A percentile compares a stretch with the other conserved stretches of the same genome.
Evolutionary conservation across 2,113 vertebrate species (phyloP).

Genomic region (Callochromis pleurospilus): DNA sequence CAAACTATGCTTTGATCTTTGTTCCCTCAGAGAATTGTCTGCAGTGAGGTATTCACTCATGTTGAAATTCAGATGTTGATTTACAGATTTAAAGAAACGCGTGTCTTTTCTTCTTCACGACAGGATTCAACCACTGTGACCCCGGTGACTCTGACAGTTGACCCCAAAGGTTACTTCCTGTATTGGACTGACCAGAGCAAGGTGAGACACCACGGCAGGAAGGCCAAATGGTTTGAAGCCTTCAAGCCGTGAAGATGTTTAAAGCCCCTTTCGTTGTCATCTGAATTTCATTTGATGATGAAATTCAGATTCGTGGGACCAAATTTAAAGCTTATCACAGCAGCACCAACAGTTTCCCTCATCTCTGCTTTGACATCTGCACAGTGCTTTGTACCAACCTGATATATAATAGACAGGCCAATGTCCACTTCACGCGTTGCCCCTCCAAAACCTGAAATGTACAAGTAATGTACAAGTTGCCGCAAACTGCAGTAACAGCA

Average conservation of each 20-base stretch:
- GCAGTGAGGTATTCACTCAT: background rate
- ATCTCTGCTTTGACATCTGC: background rate
- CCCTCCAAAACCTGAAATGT: background rate
- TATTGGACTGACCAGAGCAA: constrained; percentile 98
- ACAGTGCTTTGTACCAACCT: background rate
- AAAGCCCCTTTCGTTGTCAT: fast-evolving
- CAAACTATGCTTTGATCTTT: background rate
- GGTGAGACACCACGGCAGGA: constrained; percentile 68
- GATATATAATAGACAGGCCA: background rate
- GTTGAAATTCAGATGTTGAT: background rate
- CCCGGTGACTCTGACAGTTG: constrained; percentile 86
- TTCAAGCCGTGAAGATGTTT: background rate
- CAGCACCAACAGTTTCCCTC: background rate
- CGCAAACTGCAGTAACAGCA: fast-evolving
- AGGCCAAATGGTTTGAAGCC: background rate
- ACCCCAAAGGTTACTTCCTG: constrained; percentile 94
- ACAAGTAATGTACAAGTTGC: background rate
- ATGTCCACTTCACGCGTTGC: fast-evolving
- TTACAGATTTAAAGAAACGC: background rate
- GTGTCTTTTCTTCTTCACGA: constrained; percentile 10
- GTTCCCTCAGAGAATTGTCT: background rate
- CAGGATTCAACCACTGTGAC: constrained; percentile 89
- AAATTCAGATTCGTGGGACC: background rate
- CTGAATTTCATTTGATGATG: background rate
- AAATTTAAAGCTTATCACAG: background rate